phyloP scores from a whole-genome alignment of 2,797 vertebrate genomes.

The Siniperca scherzeri region DNA sequence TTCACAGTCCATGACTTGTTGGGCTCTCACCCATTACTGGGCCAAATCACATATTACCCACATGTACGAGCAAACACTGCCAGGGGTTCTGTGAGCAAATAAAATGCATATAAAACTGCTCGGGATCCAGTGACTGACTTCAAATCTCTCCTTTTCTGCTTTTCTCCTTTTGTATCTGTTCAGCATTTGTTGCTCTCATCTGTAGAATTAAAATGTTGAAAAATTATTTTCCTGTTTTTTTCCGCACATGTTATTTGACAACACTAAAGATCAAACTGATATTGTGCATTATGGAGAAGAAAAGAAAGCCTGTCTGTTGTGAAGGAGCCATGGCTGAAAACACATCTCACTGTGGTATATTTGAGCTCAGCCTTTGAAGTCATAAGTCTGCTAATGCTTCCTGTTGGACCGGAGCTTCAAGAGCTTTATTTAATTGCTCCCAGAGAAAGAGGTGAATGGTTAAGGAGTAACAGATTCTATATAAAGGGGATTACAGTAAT shows the following conservation, averaged over 20 bases:
- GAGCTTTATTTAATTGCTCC: slow-evolving; percentile 83
- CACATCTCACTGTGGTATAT: slow-evolving; percentile 63
- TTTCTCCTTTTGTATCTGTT: background rate
- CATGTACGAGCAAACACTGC: slow-evolving; percentile 45
- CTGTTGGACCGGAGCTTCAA: slow-evolving; percentile 75
- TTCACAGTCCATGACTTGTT: slow-evolving; percentile 38
- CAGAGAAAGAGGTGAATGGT: slow-evolving; percentile 79
- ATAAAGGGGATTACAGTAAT: slow-evolving; percentile 72
- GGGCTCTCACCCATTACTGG: slow-evolving; percentile 25
- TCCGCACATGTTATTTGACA: slow-evolving; percentile 59
- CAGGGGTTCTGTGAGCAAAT: slow-evolving; percentile 25
- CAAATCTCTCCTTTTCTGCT: slow-evolving; percentile 9
- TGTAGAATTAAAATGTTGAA: slow-evolving; percentile 45
- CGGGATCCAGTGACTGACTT: slow-evolving; percentile 25
- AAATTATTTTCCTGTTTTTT: slow-evolving; percentile 37
- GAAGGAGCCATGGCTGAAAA: slow-evolving; percentile 58
- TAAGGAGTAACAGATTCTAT: slow-evolving; percentile 71
- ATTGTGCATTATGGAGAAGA: slow-evolving; percentile 38
- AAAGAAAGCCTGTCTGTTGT: slow-evolving; percentile 58
- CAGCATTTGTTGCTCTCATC: slow-evolving; percentile 36
- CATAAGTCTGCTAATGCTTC: slow-evolving; percentile 74
- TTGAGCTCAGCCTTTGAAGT: slow-evolving; percentile 82
- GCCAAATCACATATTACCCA: slow-evolving; percentile 47
- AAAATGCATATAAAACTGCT: slow-evolving; percentile 34
- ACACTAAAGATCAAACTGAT: slow-evolving; percentile 39